A percentile compares a stretch with the other conserved stretches of the same genome.
These are phyloP conservation scores for Chrysoperla carnea DNA, from an alignment of 1,140 invertebrate species.

Conservation along the genomic window DNA sequence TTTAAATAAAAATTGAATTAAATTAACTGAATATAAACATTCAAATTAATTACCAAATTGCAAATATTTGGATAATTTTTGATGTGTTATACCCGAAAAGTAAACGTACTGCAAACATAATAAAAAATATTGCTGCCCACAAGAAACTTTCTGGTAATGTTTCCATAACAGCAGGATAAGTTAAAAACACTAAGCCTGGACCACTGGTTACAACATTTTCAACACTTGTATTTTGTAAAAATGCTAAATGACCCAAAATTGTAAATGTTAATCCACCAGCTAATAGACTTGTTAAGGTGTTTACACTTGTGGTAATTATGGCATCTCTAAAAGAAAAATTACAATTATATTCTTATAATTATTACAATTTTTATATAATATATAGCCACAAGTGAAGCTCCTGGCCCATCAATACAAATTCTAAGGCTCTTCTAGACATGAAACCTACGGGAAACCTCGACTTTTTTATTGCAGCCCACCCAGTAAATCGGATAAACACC, in stretches of 20 bases:
- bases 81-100: neutral
- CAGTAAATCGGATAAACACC: too few relatives aligned
- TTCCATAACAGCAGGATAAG: constrained; percentile 46
- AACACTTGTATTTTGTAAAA: constrained; percentile 29
- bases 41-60: too few relatives aligned
- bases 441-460: too few relatives aligned
- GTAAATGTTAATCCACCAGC: constrained; percentile 44
- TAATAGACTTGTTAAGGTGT: constrained; percentile 41
- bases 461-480: neutral
- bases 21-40: too few relatives aligned
- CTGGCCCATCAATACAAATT: too few relatives aligned
- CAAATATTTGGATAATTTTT: neutral
- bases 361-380: neutral
- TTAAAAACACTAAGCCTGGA: constrained; percentile 46
- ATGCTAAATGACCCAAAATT: constrained; percentile 41
- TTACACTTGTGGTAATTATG: constrained; percentile 42
- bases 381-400: neutral
- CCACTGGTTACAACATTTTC: constrained; percentile 38
- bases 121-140: constrained; percentile 44
- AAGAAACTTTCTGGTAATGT: constrained; percentile 40
- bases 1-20: too few relatives aligned
- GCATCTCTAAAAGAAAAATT: constrained; percentile 31
- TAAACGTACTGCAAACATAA: constrained; percentile 40
- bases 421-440: too few relatives aligned
- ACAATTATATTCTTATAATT: constrained; percentile 1